Percentiles rank a stretch among this genome's conserved stretches.
Conservation (phyloP, 2,113 vertebrate species). For the Cairina moschata region DNA sequence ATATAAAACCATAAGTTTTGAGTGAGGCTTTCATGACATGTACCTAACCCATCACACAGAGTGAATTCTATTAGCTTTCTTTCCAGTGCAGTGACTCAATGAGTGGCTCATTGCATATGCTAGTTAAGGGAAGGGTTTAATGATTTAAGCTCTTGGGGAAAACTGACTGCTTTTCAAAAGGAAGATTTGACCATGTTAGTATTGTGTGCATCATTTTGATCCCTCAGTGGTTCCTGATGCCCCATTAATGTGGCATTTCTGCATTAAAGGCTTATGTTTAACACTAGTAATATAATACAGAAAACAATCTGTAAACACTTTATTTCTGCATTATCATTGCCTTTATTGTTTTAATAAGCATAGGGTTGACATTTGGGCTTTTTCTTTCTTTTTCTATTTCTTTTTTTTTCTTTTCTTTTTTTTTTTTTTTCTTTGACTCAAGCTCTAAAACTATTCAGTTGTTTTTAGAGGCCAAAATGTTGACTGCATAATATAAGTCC, state of each 20-base stretch:
- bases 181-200: background rate
- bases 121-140: background rate
- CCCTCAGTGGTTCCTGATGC: conserved; percentile 2
- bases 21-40: conserved; percentile 15
- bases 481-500: conserved; percentile 17
- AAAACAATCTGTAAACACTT: conserved; percentile 50
- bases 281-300: conserved; percentile 26
- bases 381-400: background rate
- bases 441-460: conserved; percentile 19
- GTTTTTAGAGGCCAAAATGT: background rate
- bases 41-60: background rate
- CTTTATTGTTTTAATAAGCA: conserved; percentile 33
- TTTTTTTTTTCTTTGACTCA: background rate
- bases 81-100: background rate
- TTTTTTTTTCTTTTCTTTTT: background rate
- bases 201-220: background rate
- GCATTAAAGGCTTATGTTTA: conserved; percentile 33
- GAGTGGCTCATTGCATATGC: background rate
- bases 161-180: background rate
- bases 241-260: conserved; percentile 17
- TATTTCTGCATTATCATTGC: conserved; percentile 34
- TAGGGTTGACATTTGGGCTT: conserved; percentile 16
- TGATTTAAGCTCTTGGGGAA: background rate
- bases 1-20: background rate
- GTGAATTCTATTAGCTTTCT: background rate